These are phyloP conservation scores for Seriola quinqueradiata DNA, from an alignment of 2,113 vertebrate genomes.

Conservation along the genomic window DNA sequence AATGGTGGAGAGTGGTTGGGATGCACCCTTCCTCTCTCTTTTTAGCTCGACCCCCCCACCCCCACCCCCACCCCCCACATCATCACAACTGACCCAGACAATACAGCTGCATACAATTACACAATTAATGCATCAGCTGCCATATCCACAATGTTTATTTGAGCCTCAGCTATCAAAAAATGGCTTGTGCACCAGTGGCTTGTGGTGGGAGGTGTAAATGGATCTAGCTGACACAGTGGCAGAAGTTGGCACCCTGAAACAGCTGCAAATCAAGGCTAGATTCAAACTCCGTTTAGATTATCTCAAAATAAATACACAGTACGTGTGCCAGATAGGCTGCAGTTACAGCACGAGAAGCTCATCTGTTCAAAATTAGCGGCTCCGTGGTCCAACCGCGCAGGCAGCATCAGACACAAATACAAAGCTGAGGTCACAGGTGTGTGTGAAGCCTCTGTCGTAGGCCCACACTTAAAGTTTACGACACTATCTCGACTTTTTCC, in stretches of 20 bases:
- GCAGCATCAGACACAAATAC: conserved; percentile 45
- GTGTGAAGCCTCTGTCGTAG: conserved; percentile 28
- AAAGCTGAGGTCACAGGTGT: conserved; percentile 62
- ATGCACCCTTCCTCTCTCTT: conserved; percentile 36
- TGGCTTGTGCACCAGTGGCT: conserved; percentile 56
- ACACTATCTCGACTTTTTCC: conserved; percentile 12
- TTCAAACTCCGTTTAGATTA: conserved; percentile 67
- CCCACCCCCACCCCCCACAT: conserved; percentile 43
- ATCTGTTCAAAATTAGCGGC: conserved; percentile 68
- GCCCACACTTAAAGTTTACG: conserved; percentile 43
- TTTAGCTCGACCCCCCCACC: conserved; percentile 38
- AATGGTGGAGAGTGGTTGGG: conserved; percentile 44
- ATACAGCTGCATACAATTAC: conserved; percentile 77
- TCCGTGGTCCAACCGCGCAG: conserved; percentile 34
- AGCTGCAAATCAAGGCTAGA: conserved; percentile 56
- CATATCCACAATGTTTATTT: conserved; percentile 61
- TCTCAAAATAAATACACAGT: conserved; percentile 67
- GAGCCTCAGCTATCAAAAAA: conserved; percentile 60
- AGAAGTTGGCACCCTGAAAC: conserved; percentile 61
- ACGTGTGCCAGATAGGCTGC: conserved; percentile 42
- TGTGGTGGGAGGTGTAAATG: conserved; percentile 63
- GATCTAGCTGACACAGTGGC: conserved; percentile 65
- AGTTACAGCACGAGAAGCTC: conserved; percentile 53
- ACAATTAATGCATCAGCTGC: conserved; percentile 75
- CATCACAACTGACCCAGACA: conserved; percentile 67